Percentiles rank a stretch among this genome's conserved stretches.
Evolutionary conservation across 2,797 vertebrate genomes (phyloP).

Genomic region (Schizopygopsis malacanthus): DNA sequence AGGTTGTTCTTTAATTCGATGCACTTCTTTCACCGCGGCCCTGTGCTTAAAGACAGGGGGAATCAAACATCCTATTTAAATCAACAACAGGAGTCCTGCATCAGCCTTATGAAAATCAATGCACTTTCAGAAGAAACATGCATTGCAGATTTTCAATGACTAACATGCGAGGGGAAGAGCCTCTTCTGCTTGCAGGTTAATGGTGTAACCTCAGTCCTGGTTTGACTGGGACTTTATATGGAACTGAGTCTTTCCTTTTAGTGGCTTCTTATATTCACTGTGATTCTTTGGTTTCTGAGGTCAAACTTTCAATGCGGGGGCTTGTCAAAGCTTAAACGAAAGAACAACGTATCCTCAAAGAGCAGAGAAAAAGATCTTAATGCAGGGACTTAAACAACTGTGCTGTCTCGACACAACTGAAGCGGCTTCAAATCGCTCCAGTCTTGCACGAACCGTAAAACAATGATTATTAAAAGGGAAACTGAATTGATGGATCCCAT

Average conservation of each 20-base stretch:
- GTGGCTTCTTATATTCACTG: conserved; percentile 58
- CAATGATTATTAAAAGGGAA: conserved; percentile 82
- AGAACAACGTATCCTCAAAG: conserved; percentile 63
- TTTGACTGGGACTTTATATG: conserved; percentile 67
- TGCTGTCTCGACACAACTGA: conserved; percentile 47
- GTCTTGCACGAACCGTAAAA: conserved; percentile 71
- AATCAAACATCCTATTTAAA: conserved; percentile 76
- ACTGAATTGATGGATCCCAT: conserved; percentile 87
- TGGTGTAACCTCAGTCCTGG: conserved; percentile 69
- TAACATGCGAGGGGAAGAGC: conserved; percentile 52
- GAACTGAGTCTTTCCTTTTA: conserved; percentile 68
- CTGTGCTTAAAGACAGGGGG: conserved; percentile 60
- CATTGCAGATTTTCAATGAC: conserved; percentile 66
- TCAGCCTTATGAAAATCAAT: conserved; percentile 75
- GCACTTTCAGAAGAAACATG: conserved; percentile 62
- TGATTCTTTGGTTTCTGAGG: conserved; percentile 62
- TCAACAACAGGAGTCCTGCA: conserved; percentile 66
- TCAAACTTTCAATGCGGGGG: conserved; percentile 68
- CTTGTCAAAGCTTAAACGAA: conserved; percentile 71
- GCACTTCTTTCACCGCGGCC: conserved; percentile 69
- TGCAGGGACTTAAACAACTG: conserved; percentile 60
- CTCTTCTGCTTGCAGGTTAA: conserved; percentile 70
- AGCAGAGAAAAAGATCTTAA: conserved; percentile 55
- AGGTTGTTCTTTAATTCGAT: conserved; percentile 74
- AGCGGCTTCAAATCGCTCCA: conserved; percentile 59